phyloP scores from a whole-genome alignment of 2,113 vertebrate genomes.

The Opisthocomus hoazin region DNA sequence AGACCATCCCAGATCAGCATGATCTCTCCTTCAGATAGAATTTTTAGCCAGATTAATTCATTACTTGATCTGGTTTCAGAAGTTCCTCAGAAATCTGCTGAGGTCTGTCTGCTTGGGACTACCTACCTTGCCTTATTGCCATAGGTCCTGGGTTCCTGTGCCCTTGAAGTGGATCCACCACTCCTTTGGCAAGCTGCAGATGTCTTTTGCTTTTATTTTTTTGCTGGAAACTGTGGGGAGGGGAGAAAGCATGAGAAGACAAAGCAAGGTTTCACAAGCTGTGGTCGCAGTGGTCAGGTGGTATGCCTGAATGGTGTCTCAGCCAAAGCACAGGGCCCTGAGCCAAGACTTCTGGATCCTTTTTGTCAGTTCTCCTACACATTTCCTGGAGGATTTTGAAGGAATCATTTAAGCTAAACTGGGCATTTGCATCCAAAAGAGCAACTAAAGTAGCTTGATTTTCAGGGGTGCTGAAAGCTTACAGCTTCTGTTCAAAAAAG shows the following conservation, averaged over 20 bases:
- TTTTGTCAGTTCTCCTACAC: constrained; percentile 20
- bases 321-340: not conserved
- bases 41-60: not conserved
- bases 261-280: not conserved
- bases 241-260: not conserved
- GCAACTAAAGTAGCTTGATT: constrained; percentile 21
- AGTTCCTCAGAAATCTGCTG: not conserved
- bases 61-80: not conserved
- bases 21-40: not conserved
- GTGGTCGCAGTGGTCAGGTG: not conserved
- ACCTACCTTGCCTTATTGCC: not conserved
- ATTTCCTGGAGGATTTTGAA: constrained; percentile 13
- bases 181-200: not conserved
- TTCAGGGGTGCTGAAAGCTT: constrained; percentile 24
- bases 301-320: not conserved
- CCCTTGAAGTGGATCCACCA: not conserved
- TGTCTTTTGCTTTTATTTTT: not conserved
- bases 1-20: not conserved
- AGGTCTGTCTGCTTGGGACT: not conserved
- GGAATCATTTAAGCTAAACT: constrained; percentile 30
- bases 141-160: not conserved
- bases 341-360: constrained; percentile 18
- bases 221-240: not conserved
- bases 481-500: not conserved
- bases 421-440: not conserved